Evolutionary conservation across 1,140 invertebrate species (phyloP).

Genomic region (Apis cerana): DNA sequence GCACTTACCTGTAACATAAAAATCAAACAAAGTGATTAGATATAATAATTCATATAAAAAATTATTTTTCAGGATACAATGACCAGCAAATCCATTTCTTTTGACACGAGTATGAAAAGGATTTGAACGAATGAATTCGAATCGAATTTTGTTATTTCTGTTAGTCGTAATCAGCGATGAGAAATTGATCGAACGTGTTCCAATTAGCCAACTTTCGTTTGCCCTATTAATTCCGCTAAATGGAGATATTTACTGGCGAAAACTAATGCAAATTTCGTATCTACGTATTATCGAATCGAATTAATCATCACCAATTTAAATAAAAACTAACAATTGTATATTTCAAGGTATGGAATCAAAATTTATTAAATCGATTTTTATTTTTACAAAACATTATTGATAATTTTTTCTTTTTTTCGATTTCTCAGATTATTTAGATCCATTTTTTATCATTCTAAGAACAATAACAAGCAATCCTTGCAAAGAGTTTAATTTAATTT

Average conservation of each 20-base stretch:
- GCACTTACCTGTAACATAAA: slow-evolving; percentile 59
- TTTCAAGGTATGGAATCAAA: no score
- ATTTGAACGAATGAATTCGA: no score
- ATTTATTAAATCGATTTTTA: no score
- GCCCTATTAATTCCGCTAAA: slow-evolving; percentile 36
- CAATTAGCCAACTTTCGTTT: not conserved
- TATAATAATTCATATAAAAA: not conserved
- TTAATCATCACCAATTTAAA: not conserved
- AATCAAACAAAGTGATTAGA: not conserved
- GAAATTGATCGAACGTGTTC: slow-evolving; percentile 20
- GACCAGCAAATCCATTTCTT: not conserved
- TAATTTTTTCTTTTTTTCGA: no score
- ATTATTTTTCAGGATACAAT: not conserved
- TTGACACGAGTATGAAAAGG: not conserved
- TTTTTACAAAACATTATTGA: no score
- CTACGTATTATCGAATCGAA: no score
- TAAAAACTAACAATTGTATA: no score
- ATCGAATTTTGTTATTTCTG: slow-evolving; percentile 2
- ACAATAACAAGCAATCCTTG: no score
- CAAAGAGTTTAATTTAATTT: no score
- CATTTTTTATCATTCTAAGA: no score
- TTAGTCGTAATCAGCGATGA: slow-evolving; percentile 10
- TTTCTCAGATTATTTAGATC: no score
- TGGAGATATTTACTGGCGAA: slow-evolving; percentile 2
- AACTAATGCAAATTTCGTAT: slow-evolving; percentile 18